Evolutionary conservation across 2,888 invertebrate species (phyloP), one percentile per base, ranked within the genome.

Genomic region (Agrotis clavis): DNA sequence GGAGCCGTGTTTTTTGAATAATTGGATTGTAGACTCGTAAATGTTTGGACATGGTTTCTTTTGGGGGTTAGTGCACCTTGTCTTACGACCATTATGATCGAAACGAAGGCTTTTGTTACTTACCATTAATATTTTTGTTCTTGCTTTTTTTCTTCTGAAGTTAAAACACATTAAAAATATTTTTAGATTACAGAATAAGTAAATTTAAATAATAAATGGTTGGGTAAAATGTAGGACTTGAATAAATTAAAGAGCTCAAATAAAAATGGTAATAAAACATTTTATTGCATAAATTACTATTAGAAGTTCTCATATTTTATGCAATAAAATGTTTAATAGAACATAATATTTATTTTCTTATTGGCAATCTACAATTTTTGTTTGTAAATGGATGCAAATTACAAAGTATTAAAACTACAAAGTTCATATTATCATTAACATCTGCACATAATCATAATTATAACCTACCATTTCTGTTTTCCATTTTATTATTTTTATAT

Each of bases 1-100:
- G 81, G 75, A 82, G 83, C 77, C 71, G 67, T 83, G 65, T 81
- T 77, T 71, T 61, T 74, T 57, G 35, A 50, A 57, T 82, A 59
- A 69, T 74, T 78, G 45, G 25, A 48, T 67, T 66, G 53, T 53
- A 53, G n/a, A 54, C 18, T 45, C 56, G n/a, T 79, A 62, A 63
- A 77, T 4, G 11, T 60, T 67, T n/a, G 48, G 54, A 66, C 56
- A 25, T 53, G 50, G 9, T 30, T 69, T 64, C n/a, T 65, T 61
- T n/a, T 19, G 13, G 56, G n/a, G 62, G 51, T 47, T 30, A 50
- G 16, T 51, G 50, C 25, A 25, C 25, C 77, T 69, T 60, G 70
- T 25, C 13, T 60, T 59, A 30, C 21, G 14, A 59, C 21, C 18
- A 45, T 76, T 18, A 19, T 25, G 9, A 19, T 19, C 16, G 2